Conservation (phyloP, 2,113 vertebrate genomes). For the Spermophilus dauricus region DNA sequence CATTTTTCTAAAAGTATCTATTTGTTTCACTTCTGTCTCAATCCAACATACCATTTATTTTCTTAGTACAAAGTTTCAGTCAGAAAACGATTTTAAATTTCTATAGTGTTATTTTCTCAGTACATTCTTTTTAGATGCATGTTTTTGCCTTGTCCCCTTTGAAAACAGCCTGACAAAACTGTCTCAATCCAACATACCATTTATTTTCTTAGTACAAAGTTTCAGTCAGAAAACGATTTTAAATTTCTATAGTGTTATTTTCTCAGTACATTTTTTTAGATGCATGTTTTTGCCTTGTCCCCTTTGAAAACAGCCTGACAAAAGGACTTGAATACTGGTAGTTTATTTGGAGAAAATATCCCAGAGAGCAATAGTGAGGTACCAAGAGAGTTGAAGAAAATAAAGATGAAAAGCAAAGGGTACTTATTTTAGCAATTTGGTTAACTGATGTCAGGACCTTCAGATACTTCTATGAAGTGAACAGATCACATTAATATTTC, state of each 20-base stretch:
- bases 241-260: not conserved
- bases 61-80: not conserved
- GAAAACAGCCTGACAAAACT: too few species aligned
- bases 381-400: not conserved
- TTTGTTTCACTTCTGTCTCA: slow-evolving; percentile 42
- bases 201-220: not conserved
- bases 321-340: not conserved
- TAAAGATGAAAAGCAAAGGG: not conserved
- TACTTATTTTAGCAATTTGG: not conserved
- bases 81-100: not conserved
- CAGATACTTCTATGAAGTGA: not conserved
- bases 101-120: not conserved
- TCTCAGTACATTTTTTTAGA: not conserved
- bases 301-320: not conserved
- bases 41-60: slow-evolving; percentile 28
- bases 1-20: not conserved
- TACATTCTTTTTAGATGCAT: not conserved
- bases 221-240: not conserved
- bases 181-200: not conserved
- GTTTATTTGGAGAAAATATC: not conserved
- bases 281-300: not conserved
- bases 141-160: not conserved
- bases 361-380: not conserved
- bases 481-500: not conserved
- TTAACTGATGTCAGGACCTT: not conserved